These are phyloP conservation scores for Phanerotoma sp. DNA, from an alignment of 2,888 invertebrate species.

Conservation along the genomic window DNA sequence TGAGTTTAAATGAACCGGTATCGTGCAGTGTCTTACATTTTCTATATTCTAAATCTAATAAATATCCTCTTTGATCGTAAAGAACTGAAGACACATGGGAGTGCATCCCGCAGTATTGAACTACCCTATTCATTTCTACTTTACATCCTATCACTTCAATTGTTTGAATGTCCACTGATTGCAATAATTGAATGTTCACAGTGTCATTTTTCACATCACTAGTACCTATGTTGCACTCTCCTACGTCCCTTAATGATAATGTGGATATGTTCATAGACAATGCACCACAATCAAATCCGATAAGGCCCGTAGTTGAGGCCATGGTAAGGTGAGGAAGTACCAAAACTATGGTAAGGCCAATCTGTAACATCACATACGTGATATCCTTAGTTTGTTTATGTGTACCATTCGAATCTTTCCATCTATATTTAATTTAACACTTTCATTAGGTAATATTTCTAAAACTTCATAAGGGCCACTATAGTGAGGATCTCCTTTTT, in stretches of 20 bases:
- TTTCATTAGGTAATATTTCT: conserved; percentile 11
- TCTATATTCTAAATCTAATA: too few relatives aligned
- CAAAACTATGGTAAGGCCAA: not conserved
- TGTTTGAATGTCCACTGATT: not conserved
- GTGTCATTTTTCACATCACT: not conserved
- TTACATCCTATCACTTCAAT: not conserved
- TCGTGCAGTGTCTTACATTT: not conserved
- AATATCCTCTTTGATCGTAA: too few relatives aligned
- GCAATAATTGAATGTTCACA: not conserved
- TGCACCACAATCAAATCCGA: not conserved
- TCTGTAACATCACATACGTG: not conserved
- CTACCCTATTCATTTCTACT: not conserved
- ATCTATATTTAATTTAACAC: conserved; percentile 14
- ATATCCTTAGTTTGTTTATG: not conserved
- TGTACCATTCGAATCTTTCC: conserved; percentile 10
- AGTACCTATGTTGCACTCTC: not conserved
- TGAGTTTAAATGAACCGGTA: not conserved
- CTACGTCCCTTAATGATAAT: not conserved
- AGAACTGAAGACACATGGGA: too few relatives aligned
- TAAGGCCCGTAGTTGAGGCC: too few relatives aligned
- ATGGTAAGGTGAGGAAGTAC: too few relatives aligned
- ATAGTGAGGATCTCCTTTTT: too few relatives aligned
- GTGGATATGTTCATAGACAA: not conserved
- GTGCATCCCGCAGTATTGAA: not conserved
- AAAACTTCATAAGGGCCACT: conserved; percentile 12